Evolutionary conservation across 1,140 invertebrate species (phyloP), one percentile per base, ranked within the genome.

Genomic region (Contarinia nasturtii): DNA sequence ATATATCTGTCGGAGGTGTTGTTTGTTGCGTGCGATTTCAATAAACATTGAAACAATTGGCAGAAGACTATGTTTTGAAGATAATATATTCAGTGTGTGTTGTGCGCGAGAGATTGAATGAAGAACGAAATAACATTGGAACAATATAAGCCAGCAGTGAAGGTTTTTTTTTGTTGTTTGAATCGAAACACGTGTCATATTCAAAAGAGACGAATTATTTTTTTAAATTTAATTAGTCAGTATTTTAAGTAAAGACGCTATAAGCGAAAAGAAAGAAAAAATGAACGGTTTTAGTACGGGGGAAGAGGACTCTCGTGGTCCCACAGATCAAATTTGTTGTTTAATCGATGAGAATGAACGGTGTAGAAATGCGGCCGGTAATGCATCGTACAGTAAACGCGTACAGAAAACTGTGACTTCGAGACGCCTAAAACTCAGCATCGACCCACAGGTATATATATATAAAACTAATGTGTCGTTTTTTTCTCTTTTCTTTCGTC

Each of bases 381-480:
- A 96, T 71, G 93, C 92, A 49, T 88, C 87, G 37, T 97, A 95
- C 66, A 93, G 87, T 65, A 96, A 96, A 63, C 75, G 90, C 52
- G 91, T 97, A 55, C 89, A 95, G 65, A 94, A 93, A 64, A 94
- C 85, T 49, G 89, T 94, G n/a, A 80, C 84, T 45, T 88, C 94
- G 57, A 76, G 87, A 53, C 80, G 86, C 57, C 75, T 96, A 1
- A 89, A 89, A 61, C 76, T 96, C 12, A 82, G 79, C 61, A 77
- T 89, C 50, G 91, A 95, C 70, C 75, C 74, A 55, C 75, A 77
- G 62, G 86, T 88, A 67, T 38, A 14, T 14, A n/a, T 38, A 34
- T 38, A 38, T 38, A 5, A 17, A 27, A 41, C 34, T 17, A 38
- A 41, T 40, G 44, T 50, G 41, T 46, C 17, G 5, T 14, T 2